A percentile compares a stretch with the other conserved stretches of the same genome.
Conservation (phyloP, 2,797 vertebrate species). For the Iguana delicatissima region DNA sequence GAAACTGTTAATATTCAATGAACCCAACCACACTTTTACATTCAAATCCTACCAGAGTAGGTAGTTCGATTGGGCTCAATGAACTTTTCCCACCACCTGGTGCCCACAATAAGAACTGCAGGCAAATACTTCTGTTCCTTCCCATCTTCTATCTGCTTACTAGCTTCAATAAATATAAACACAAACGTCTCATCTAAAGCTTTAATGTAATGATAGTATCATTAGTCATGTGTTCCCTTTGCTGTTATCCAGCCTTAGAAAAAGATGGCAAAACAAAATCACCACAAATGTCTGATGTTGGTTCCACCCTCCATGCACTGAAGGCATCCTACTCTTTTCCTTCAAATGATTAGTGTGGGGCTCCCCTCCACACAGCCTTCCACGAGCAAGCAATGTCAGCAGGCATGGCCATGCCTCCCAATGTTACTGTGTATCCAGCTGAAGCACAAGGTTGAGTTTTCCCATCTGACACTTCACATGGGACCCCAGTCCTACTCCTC, state of each 20-base stretch:
- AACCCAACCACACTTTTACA: background rate
- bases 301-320: background rate
- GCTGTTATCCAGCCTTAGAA: background rate
- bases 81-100: conserved; percentile 64
- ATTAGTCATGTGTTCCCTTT: background rate
- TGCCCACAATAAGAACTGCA: conserved; percentile 68
- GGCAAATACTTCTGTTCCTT: conserved; percentile 46
- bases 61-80: fast-evolving
- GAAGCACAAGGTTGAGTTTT: background rate
- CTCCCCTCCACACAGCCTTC: background rate
- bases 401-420: background rate
- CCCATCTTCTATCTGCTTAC: conserved; percentile 45
- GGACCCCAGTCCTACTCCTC: background rate
- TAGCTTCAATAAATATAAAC: conserved; percentile 35
- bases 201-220: background rate
- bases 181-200: conserved; percentile 44
- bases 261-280: background rate
- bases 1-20: background rate
- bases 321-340: background rate
- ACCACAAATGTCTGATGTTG: background rate
- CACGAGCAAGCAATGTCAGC: background rate
- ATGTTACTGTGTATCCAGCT: background rate
- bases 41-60: background rate
- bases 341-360: background rate
- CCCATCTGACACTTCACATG: background rate